Evolutionary conservation across 2,113 vertebrate species (phyloP).

Genomic region (Macheiramphus alcinus): DNA sequence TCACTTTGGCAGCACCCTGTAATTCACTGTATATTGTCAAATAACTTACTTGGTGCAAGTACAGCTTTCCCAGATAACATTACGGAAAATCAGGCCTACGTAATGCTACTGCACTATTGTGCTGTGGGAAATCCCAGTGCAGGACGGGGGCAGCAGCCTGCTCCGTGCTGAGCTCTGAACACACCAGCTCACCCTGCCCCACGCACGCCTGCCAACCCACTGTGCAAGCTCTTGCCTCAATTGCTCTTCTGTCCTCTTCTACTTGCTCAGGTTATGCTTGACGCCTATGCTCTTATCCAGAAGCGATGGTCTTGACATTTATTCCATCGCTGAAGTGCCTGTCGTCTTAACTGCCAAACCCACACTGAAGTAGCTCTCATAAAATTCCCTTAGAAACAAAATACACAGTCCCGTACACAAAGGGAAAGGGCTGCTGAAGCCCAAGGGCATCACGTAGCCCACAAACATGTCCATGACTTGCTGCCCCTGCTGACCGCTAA

Average conservation of each 20-base stretch:
- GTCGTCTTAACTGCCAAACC: slow-evolving; percentile 34
- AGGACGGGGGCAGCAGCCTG: not conserved
- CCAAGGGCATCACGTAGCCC: not conserved
- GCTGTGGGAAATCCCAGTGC: not conserved
- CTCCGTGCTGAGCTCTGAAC: not conserved
- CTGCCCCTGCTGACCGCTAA: not conserved
- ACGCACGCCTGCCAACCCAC: not conserved
- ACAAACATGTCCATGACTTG: not conserved
- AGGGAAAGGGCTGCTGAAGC: not conserved
- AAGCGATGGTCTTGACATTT: slow-evolving; percentile 47
- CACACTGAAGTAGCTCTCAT: slow-evolving; percentile 32
- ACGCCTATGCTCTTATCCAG: not conserved
- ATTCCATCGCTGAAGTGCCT: not conserved
- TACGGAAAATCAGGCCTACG: rapidly evolving
- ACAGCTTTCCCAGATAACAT: not conserved
- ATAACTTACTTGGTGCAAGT: not conserved
- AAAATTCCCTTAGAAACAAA: slow-evolving; percentile 58
- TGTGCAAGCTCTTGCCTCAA: not conserved
- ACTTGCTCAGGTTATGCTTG: not conserved
- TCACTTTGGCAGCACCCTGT: not conserved
- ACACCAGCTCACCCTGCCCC: not conserved
- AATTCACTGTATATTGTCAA: not conserved
- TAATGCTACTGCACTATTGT: rapidly evolving
- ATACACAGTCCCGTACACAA: not conserved
- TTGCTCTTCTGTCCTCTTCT: not conserved